A percentile compares a stretch with the other conserved stretches of the same genome.
Conservation (phyloP, 2,888 invertebrate genomes). For the Drosophila flavopinicola region DNA sequence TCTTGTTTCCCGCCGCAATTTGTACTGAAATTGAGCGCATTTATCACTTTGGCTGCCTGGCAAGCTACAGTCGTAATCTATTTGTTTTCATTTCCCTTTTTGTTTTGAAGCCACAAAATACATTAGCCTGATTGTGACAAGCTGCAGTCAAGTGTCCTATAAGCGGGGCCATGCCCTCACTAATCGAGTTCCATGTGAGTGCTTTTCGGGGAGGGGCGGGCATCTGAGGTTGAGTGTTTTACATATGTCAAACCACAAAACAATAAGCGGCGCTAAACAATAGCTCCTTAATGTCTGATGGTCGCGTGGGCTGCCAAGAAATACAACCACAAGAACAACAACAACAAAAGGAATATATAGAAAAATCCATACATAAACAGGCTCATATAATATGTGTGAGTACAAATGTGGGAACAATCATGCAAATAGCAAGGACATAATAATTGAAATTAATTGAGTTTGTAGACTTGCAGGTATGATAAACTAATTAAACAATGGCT, state of each 20-base stretch:
- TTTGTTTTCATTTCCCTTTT: constrained; percentile 32
- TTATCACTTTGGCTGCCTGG: constrained; percentile 32
- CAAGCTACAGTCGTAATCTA: constrained; percentile 24
- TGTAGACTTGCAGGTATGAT: constrained; percentile 4
- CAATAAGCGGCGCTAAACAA: constrained; percentile 61
- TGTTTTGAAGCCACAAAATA: constrained; percentile 44
- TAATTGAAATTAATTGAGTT: constrained; percentile 14
- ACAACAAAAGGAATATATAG: neutral
- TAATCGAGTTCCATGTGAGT: constrained; percentile 7
- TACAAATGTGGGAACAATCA: neutral
- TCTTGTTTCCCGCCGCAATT: constrained; percentile 20
- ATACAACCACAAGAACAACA: constrained; percentile 25
- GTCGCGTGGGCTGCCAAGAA: constrained; percentile 35
- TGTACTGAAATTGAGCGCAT: constrained; percentile 35
- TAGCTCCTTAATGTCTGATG: constrained; percentile 46
- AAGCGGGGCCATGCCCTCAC: constrained; percentile 8
- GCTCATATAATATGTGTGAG: neutral
- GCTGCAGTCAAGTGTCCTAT: constrained; percentile 58
- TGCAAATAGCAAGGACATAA: constrained; percentile 3
- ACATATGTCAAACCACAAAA: constrained; percentile 62
- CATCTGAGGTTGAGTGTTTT: constrained; percentile 10
- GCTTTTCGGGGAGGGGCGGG: constrained; percentile 3
- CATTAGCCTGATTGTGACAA: constrained; percentile 74
- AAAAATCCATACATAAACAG: constrained; percentile 9
- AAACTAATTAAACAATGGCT: constrained; percentile 5